Conservation (phyloP, 2,113 vertebrate species). For the Panurus biarmicus region DNA sequence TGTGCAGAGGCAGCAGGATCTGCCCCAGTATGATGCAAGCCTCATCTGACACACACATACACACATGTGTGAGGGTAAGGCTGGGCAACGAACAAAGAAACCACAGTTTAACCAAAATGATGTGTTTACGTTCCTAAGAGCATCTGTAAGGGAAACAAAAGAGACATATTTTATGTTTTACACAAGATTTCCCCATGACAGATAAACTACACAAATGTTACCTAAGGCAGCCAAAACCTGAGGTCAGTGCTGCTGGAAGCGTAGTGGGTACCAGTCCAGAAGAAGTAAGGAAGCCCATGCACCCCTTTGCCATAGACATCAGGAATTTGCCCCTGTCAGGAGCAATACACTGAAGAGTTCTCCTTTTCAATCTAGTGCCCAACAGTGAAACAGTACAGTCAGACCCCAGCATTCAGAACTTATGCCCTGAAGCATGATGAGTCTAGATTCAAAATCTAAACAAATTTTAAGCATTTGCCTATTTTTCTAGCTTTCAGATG, state of each 20-base stretch:
- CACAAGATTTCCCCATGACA: slow-evolving; percentile 35
- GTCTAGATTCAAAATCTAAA: background rate
- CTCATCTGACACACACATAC: background rate
- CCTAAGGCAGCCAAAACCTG: background rate
- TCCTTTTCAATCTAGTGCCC: background rate
- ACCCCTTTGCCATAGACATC: background rate
- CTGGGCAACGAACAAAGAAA: background rate
- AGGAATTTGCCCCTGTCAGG: background rate
- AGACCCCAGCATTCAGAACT: background rate
- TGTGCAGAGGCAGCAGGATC: background rate
- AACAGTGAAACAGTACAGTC: background rate
- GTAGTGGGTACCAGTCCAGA: background rate
- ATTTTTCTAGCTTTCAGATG: background rate
- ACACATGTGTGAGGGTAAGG: background rate
- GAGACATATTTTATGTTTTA: slow-evolving; percentile 26
- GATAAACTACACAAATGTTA: background rate
- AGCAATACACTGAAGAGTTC: background rate
- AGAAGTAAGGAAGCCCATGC: background rate
- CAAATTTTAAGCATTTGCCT: background rate
- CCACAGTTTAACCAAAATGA: slow-evolving; percentile 50
- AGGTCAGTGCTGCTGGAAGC: background rate
- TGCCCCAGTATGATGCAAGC: background rate
- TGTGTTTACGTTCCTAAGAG: slow-evolving; percentile 55
- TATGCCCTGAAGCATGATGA: background rate
- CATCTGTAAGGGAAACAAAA: slow-evolving; percentile 50